A percentile compares a stretch with the other conserved stretches of the same genome.
Conservation (phyloP, 35 echinoderm and acorn worm species). For the Strongylocentrotus purpuratus region DNA sequence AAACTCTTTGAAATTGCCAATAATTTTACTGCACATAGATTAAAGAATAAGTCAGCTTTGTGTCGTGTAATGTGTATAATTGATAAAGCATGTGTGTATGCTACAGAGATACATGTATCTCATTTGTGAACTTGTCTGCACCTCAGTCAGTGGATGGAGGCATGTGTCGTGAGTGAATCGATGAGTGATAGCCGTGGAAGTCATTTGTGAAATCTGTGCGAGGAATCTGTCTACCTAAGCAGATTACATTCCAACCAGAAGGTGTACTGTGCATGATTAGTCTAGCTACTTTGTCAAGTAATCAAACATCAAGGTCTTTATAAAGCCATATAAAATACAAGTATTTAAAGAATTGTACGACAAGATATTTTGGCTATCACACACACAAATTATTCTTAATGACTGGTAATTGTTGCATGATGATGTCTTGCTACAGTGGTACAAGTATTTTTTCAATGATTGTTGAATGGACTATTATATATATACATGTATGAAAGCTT, state of each 20-base stretch:
- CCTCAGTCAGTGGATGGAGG: background rate
- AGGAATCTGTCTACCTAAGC: background rate
- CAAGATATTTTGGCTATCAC: background rate
- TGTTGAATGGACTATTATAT: constrained; percentile 13
- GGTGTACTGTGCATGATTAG: background rate
- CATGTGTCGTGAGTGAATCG: background rate
- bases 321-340: background rate
- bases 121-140: background rate
- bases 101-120: background rate
- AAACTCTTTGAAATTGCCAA: no score
- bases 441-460: background rate
- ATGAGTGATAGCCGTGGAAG: background rate
- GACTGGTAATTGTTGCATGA: background rate
- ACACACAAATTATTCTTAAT: background rate
- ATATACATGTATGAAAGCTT: background rate
- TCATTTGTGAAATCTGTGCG: background rate
- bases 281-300: background rate
- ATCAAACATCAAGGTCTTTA: no score
- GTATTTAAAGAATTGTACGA: background rate
- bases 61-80: background rate
- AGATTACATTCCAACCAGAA: background rate
- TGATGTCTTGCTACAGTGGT: background rate
- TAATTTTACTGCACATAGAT: background rate
- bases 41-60: background rate
- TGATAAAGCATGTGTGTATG: background rate